Percentiles rank a stretch among this genome's conserved stretches.
phyloP scores from a whole-genome alignment of 1,140 invertebrate genomes.

The Cephus cinctus region DNA sequence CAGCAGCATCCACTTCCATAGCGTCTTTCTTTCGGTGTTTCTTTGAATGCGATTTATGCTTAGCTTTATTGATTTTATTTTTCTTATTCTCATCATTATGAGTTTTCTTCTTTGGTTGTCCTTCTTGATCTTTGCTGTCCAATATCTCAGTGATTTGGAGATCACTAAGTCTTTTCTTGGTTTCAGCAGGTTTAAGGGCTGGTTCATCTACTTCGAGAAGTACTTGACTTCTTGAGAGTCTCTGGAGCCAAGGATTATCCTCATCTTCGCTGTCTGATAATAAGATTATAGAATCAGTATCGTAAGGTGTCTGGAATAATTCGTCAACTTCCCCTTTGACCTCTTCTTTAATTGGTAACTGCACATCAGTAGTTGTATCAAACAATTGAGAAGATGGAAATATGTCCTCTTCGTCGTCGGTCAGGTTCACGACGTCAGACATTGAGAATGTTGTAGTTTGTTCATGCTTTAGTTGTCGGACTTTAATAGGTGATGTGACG shows the following conservation, averaged over 20 bases:
- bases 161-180: too few relatives aligned
- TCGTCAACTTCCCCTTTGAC: slow-evolving; percentile 15
- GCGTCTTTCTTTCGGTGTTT: background rate
- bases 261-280: slow-evolving; percentile 35
- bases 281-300: slow-evolving; percentile 26
- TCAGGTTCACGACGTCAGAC: slow-evolving; percentile 28
- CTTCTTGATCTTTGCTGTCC: too few relatives aligned
- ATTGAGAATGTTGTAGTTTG: slow-evolving; percentile 23
- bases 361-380: slow-evolving; percentile 15
- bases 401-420: slow-evolving; percentile 29
- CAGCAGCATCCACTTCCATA: background rate
- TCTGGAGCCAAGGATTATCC: slow-evolving; percentile 19
- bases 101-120: too few relatives aligned
- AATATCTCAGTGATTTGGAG: too few relatives aligned
- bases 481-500: slow-evolving; percentile 16
- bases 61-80: too few relatives aligned
- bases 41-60: too few relatives aligned
- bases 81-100: too few relatives aligned
- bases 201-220: slow-evolving; percentile 19
- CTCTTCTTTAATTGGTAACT: slow-evolving; percentile 12
- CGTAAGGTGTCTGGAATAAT: slow-evolving; percentile 12
- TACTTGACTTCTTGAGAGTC: slow-evolving; percentile 24
- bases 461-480: slow-evolving; percentile 17
- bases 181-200: background rate
- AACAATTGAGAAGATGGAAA: slow-evolving; percentile 38